Conservation (phyloP, 2,797 vertebrate genomes). For the Hydrocynus forskahlii region DNA sequence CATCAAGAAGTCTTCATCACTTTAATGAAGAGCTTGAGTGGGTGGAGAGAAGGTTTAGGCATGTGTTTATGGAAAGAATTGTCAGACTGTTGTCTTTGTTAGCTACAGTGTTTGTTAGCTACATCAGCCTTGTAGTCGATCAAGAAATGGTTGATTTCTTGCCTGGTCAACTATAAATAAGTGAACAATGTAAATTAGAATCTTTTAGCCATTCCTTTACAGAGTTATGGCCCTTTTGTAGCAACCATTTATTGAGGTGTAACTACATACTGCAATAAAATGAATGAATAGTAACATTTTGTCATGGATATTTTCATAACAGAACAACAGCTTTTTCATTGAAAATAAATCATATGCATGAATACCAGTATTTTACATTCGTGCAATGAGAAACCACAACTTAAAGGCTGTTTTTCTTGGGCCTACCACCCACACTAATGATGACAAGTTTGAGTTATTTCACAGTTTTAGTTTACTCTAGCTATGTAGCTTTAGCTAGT, state of each 20-base stretch:
- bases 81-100: too few species aligned
- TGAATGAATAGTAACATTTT: not conserved
- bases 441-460: constrained; percentile 9
- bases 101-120: too few species aligned
- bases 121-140: too few species aligned
- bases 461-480: not conserved
- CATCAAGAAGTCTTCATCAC: too few species aligned
- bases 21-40: too few species aligned
- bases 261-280: not conserved
- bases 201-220: not conserved
- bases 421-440: not conserved
- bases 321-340: constrained; percentile 19
- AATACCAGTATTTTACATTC: not conserved
- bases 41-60: too few species aligned
- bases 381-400: not conserved
- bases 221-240: not conserved
- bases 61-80: too few species aligned
- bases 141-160: too few species aligned
- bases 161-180: too few species aligned
- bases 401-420: constrained; percentile 1
- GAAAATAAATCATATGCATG: constrained; percentile 2
- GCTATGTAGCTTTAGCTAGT: constrained; percentile 20
- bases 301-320: not conserved
- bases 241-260: not conserved
- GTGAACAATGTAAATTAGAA: too few species aligned